phyloP scores from a whole-genome alignment of 2,888 invertebrate genomes.

The Phaonia tiefii region DNA sequence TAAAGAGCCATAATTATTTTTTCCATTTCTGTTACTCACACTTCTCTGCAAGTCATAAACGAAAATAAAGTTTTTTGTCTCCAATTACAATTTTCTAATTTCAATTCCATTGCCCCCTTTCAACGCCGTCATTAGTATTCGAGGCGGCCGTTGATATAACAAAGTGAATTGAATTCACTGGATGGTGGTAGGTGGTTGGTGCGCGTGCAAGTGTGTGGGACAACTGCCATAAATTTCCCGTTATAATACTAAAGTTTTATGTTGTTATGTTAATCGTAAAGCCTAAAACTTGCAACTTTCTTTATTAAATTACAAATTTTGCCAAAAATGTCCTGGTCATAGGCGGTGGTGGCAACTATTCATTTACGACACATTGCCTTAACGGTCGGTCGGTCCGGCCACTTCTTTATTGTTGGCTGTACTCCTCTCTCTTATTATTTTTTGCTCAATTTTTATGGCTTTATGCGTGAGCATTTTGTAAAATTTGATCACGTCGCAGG shows the following conservation, averaged over 20 bases:
- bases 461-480: slow-evolving; percentile 52
- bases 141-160: no score
- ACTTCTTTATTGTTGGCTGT: slow-evolving; percentile 12
- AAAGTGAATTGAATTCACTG: no score
- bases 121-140: not conserved
- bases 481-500: slow-evolving; percentile 65
- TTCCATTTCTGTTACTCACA: not conserved
- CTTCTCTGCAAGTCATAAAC: not conserved
- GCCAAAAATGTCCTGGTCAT: slow-evolving; percentile 60
- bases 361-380: slow-evolving; percentile 5
- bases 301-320: slow-evolving; percentile 48
- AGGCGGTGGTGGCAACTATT: not conserved
- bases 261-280: slow-evolving; percentile 23
- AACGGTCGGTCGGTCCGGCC: slow-evolving; percentile 1
- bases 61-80: slow-evolving; percentile 16
- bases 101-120: slow-evolving; percentile 17
- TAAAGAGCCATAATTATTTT: slow-evolving; percentile 50
- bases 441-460: slow-evolving; percentile 44
- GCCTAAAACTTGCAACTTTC: slow-evolving; percentile 49
- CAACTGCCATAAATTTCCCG: slow-evolving; percentile 52
- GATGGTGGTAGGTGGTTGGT: slow-evolving; percentile 16
- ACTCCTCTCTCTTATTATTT: slow-evolving; percentile 30
- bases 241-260: slow-evolving; percentile 36
- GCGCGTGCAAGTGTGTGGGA: slow-evolving; percentile 48
- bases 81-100: slow-evolving; percentile 22